A percentile compares a stretch with the other conserved stretches of the same genome.
Conservation (phyloP, 2,113 vertebrate genomes). For the Bostrychus sinensis region DNA sequence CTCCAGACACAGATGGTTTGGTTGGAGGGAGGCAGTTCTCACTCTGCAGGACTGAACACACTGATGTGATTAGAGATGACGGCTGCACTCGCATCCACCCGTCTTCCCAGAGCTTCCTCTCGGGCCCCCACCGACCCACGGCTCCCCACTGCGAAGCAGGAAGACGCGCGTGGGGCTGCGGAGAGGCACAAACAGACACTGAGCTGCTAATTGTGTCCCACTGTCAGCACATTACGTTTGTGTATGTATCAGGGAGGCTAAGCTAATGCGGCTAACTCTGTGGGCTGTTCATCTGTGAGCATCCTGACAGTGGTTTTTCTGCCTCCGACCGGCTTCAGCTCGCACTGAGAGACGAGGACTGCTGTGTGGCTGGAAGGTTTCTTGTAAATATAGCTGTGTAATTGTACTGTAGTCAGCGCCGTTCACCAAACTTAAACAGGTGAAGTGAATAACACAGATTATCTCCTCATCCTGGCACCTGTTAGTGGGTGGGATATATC, state of each 20-base stretch:
- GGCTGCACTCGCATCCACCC: conserved; percentile 43
- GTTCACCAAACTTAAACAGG: too few species aligned
- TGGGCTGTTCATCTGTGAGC: conserved; percentile 65
- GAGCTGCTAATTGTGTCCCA: conserved; percentile 62
- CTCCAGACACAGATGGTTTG: conserved; percentile 71
- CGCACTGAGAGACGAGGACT: too few species aligned
- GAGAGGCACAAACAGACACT: conserved; percentile 31
- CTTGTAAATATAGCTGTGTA: too few species aligned
- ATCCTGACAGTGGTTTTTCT: conserved; percentile 63
- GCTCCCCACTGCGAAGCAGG: too few species aligned
- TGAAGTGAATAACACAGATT: too few species aligned
- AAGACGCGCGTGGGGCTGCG: too few species aligned
- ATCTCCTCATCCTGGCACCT: too few species aligned
- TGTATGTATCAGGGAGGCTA: conserved; percentile 46
- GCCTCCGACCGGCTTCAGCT: conserved; percentile 62
- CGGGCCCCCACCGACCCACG: too few species aligned
- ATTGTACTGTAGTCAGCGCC: too few species aligned
- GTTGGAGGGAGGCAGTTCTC: conserved; percentile 65
- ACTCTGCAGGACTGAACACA: conserved; percentile 57
- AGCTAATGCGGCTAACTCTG: conserved; percentile 59
- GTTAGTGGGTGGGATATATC: too few species aligned
- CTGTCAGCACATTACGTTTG: conserved; percentile 34
- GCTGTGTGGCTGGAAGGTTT: too few species aligned
- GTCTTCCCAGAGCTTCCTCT: too few species aligned
- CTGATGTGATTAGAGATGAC: conserved; percentile 69